These are phyloP conservation scores for Brachypteracias leptosomus DNA, from an alignment of 2,113 vertebrate genomes.

Conservation along the genomic window DNA sequence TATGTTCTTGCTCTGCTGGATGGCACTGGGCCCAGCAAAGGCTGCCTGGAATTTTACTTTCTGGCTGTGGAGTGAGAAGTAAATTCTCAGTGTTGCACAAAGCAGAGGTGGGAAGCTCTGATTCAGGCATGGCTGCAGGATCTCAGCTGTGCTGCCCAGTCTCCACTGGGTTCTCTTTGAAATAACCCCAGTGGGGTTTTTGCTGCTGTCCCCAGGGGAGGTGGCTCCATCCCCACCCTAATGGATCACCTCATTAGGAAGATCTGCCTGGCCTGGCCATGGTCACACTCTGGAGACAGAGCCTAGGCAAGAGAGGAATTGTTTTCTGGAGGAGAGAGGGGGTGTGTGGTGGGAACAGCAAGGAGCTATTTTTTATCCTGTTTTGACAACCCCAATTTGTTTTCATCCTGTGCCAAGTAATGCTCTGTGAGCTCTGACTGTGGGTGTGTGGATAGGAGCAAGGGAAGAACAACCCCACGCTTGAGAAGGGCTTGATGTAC, in stretches of 20 bases:
- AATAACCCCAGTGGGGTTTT: not conserved
- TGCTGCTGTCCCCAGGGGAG: not conserved
- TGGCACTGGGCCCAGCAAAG: not conserved
- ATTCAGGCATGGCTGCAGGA: not conserved
- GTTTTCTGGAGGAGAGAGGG: not conserved
- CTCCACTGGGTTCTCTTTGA: not conserved
- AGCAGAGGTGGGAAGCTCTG: not conserved
- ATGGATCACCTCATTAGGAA: not conserved
- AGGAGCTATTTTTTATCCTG: not conserved
- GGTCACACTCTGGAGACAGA: not conserved
- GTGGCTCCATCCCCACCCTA: not conserved
- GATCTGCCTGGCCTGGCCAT: not conserved
- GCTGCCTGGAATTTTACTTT: constrained; percentile 25
- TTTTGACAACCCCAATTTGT: not conserved
- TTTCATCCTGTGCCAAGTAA: not conserved
- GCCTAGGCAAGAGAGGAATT: not conserved
- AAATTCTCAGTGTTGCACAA: not conserved
- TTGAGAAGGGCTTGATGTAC: not conserved
- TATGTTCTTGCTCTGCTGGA: not conserved
- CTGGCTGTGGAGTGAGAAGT: not conserved
- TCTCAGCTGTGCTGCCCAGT: not conserved
- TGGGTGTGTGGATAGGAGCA: not conserved
- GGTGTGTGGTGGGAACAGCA: not conserved
- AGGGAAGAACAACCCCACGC: not conserved
- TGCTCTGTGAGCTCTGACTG: not conserved